Percentiles rank a stretch among this genome's conserved stretches.
These are phyloP conservation scores for Omphaloscelis lunosa DNA, from an alignment of 2,888 invertebrate species.

Conservation along the genomic window DNA sequence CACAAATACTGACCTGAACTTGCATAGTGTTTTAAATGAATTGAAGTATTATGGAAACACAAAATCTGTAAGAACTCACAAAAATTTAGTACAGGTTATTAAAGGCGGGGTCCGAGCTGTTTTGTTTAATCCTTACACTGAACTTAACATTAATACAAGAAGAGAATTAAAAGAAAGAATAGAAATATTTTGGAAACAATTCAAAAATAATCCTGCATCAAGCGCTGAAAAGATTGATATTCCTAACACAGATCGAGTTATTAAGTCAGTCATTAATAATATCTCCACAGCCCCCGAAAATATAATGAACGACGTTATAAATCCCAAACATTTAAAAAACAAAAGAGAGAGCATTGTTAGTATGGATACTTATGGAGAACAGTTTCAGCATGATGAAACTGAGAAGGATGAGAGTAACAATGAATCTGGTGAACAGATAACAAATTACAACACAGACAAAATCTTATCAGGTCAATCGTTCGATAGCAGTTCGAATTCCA, in stretches of 20 bases:
- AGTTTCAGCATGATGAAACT: neutral
- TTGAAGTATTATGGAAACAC: slow-evolving; percentile 66
- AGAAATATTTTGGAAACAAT: slow-evolving; percentile 25
- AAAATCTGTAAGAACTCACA: slow-evolving; percentile 60
- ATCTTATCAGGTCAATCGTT: slow-evolving; percentile 12
- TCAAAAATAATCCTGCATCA: neutral
- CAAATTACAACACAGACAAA: neutral
- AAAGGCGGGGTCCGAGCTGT: slow-evolving; percentile 66
- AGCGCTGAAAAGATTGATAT: neutral
- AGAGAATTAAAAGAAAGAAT: slow-evolving; percentile 65
- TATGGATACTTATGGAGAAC: too few relatives aligned
- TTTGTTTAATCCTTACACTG: slow-evolving; percentile 74
- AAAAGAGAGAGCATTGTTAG: neutral
- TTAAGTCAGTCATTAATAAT: neutral
- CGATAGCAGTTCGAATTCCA: slow-evolving; percentile 24
- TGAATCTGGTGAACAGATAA: neutral
- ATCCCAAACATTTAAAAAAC: neutral
- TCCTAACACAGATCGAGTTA: neutral
- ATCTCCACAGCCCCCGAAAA: neutral
- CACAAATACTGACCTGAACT: slow-evolving; percentile 52
- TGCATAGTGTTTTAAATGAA: slow-evolving; percentile 66
- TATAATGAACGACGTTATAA: neutral
- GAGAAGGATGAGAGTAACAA: neutral
- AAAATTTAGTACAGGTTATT: slow-evolving; percentile 67
- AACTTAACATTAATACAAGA: slow-evolving; percentile 65